These are phyloP conservation scores for Taurulus bubalis DNA, from an alignment of 2,113 vertebrate genomes.

Conservation along the genomic window DNA sequence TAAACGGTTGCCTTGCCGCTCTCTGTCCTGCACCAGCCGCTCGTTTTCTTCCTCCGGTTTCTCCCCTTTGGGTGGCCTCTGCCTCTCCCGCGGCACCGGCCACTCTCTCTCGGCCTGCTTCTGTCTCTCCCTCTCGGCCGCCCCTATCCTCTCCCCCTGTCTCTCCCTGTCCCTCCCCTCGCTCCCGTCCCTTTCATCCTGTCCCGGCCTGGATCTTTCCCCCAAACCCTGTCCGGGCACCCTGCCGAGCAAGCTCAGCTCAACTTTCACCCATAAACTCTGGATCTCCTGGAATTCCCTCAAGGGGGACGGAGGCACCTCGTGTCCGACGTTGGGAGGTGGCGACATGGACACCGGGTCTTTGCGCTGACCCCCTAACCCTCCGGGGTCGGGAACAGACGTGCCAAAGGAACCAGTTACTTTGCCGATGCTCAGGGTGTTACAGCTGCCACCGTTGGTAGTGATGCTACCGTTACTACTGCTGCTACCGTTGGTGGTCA, in stretches of 20 bases:
- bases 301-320: constrained; percentile 88
- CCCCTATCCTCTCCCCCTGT: constrained; percentile 36
- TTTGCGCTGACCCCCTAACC: constrained; percentile 82
- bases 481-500: constrained; percentile 52
- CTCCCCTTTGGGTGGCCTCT: constrained; percentile 55
- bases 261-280: constrained; percentile 95
- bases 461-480: constrained; percentile 55
- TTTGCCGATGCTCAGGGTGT: constrained; percentile 84
- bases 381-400: constrained; percentile 88
- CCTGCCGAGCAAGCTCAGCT: constrained; percentile 89
- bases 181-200: constrained; percentile 42
- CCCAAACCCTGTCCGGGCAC: constrained; percentile 86
- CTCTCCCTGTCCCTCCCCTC: constrained; percentile 56
- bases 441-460: constrained; percentile 65
- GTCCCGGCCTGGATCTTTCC: constrained; percentile 45
- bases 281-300: constrained; percentile 89
- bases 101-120: constrained; percentile 66
- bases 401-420: constrained; percentile 85
- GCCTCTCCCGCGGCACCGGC: constrained; percentile 47
- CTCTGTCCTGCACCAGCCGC: constrained; percentile 58
- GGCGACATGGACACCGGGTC: constrained; percentile 80
- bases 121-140: constrained; percentile 60
- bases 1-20: constrained; percentile 62
- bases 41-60: constrained; percentile 65
- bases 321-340: constrained; percentile 83